Evolutionary conservation across 2,113 vertebrate species (phyloP), one percentile per base, ranked within the genome.

Genomic region (Cyprinodon tularosa): DNA sequence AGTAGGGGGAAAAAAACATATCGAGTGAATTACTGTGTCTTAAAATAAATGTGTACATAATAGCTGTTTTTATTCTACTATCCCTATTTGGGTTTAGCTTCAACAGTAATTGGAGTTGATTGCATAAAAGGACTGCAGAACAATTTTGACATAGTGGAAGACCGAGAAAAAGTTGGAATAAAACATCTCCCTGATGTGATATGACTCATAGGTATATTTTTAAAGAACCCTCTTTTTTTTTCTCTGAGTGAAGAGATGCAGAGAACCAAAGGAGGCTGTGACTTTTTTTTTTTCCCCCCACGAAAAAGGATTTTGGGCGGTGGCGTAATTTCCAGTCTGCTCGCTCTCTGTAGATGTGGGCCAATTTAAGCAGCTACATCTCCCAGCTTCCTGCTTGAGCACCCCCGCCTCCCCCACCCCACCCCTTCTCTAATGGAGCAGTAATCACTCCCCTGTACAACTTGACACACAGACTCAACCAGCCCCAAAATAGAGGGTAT

Each of bases 381-480:
- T 85, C 86, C 71, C 83, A 82, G 89, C 88, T 91, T 92, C 92
- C 90, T 91, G 91, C 80, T 90, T 61, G 38, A 88, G 86, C 83
- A 83, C 80, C 81, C 76, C 78, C 81, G 29, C 48, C 62, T 22
- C 71, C 65, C 72, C 64, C 45, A 68, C 64, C 76, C 70, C 47
- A 73, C 68, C 71, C 85, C 78, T 74, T 67, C 89, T 87, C 90
- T 92, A 94, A 91, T 93, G 90, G 91, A 91, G 89, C 84, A 87
- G 91, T 93, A 93, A 93, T 94, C 91, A 91, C 90, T 92, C 93
- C 91, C 89, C 90, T 91, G 91, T 87, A 93, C 91, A 94, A 93
- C 93, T 92, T 94, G 93, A 93, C 91, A 92, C 89, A 92, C 92
- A 88, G 90, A 88, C 90, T 91, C 86, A 81, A 84, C 86, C 88